Evolutionary conservation across 2,888 invertebrate species (phyloP).

Genomic region (Tyria jacobaeae): DNA sequence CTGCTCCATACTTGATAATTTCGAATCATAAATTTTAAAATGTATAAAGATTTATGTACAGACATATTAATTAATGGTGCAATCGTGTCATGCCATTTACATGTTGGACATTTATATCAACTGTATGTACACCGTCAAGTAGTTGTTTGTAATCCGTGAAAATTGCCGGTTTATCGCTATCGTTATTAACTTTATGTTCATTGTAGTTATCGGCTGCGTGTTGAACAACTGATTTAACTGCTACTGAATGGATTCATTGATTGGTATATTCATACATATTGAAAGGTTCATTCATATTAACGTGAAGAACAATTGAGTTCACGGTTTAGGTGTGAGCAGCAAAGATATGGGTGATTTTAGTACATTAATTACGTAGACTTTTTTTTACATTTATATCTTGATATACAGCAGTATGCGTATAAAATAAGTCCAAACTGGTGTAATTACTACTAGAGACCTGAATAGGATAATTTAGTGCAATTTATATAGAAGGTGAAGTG

Average conservation of each 20-base stretch:
- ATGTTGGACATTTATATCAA: constrained; percentile 18
- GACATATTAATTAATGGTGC: too few relatives aligned
- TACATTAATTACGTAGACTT: too few relatives aligned
- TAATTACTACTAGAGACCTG: too few relatives aligned
- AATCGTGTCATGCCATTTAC: neutral
- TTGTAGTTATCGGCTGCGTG: constrained; percentile 44
- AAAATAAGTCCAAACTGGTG: too few relatives aligned
- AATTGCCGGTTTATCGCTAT: constrained; percentile 67
- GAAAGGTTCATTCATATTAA: neutral
- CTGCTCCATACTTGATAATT: too few relatives aligned
- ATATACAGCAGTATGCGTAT: too few relatives aligned
- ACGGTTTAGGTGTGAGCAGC: neutral
- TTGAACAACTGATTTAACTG: constrained; percentile 17
- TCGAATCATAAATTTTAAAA: too few relatives aligned
- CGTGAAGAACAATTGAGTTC: neutral
- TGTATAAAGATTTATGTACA: too few relatives aligned
- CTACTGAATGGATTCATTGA: constrained; percentile 50
- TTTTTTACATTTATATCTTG: too few relatives aligned
- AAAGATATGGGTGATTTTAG: neutral
- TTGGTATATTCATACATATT: constrained; percentile 35
- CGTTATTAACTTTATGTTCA: constrained; percentile 55
- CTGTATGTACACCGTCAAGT: constrained; percentile 54
- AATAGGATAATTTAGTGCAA: too few relatives aligned
- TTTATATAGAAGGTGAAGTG: too few relatives aligned
- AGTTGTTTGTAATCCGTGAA: constrained; percentile 66